Conservation (phyloP, 2,113 vertebrate genomes). For the Forbesichthys papilliferus region DNA sequence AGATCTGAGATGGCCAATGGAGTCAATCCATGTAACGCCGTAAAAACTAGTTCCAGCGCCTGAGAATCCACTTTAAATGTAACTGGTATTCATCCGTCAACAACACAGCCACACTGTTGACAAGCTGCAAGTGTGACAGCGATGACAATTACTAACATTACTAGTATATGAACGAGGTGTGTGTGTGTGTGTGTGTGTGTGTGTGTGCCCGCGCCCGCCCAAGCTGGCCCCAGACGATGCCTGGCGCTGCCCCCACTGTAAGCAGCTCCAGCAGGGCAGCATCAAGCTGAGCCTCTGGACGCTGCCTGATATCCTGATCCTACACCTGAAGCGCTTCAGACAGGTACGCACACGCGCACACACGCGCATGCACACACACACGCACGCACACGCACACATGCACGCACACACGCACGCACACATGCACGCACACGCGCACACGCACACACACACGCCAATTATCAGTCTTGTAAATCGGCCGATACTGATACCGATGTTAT, state of each 20-base stretch:
- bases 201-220: neutral
- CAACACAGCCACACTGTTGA: too few relatives aligned
- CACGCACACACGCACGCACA: neutral
- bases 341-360: slow-evolving; percentile 77
- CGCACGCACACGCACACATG: neutral
- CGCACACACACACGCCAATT: too few relatives aligned
- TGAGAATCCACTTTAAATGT: too few relatives aligned
- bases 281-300: slow-evolving; percentile 97
- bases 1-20: too few relatives aligned
- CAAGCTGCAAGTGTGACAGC: too few relatives aligned
- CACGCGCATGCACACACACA: neutral
- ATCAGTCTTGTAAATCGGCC: too few relatives aligned
- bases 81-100: too few relatives aligned
- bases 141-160: neutral
- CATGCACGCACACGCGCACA: too few relatives aligned
- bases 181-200: neutral
- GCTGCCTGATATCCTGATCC: slow-evolving; percentile 92
- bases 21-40: too few relatives aligned
- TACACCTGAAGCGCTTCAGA: slow-evolving; percentile 94
- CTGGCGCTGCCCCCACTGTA: slow-evolving; percentile 96
- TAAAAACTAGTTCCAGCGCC: too few relatives aligned
- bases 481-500: too few relatives aligned
- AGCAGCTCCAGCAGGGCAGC: slow-evolving; percentile 96
- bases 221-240: slow-evolving; percentile 96
- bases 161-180: neutral